Conservation (phyloP, 2,113 vertebrate genomes). For the Gracilinanus agilis region DNA sequence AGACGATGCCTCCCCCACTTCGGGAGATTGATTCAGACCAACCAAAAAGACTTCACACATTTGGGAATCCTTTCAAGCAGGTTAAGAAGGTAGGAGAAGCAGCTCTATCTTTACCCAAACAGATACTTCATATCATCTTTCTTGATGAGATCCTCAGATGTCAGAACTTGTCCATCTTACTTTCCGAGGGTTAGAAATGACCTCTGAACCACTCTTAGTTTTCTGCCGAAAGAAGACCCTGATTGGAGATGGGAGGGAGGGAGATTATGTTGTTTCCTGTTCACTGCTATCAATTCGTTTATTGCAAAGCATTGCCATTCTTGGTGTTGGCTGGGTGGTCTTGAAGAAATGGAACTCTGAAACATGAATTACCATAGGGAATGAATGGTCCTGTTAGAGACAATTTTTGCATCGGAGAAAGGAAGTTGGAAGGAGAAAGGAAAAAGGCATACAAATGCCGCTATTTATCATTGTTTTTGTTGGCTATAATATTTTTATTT, state of each 20-base stretch:
- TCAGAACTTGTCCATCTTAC: not conserved
- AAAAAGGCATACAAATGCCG: not conserved
- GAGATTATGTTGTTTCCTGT: not conserved
- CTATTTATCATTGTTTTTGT: not conserved
- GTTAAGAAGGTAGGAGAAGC: slow-evolving; percentile 87
- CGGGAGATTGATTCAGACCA: slow-evolving; percentile 90
- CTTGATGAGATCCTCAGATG: not conserved
- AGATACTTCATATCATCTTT: not conserved
- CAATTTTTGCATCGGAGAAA: not conserved
- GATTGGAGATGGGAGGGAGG: not conserved
- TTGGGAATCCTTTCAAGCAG: slow-evolving; percentile 91
- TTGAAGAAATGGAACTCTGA: not conserved
- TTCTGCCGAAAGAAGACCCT: not conserved
- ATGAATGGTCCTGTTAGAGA: not conserved
- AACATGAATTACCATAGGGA: not conserved
- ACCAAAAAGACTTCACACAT: slow-evolving; percentile 89
- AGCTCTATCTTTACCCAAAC: not conserved
- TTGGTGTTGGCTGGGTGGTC: not conserved
- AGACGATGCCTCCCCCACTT: slow-evolving; percentile 88
- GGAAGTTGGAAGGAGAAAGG: not conserved
- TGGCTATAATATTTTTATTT: not conserved
- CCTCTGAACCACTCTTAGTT: not conserved
- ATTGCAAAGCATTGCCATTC: not conserved
- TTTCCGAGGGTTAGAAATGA: not conserved
- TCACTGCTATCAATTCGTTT: not conserved